Evolutionary conservation across 2,888 invertebrate genomes (phyloP), one percentile per base, ranked within the genome.

Genomic region (Lasioglossum zephyrum): DNA sequence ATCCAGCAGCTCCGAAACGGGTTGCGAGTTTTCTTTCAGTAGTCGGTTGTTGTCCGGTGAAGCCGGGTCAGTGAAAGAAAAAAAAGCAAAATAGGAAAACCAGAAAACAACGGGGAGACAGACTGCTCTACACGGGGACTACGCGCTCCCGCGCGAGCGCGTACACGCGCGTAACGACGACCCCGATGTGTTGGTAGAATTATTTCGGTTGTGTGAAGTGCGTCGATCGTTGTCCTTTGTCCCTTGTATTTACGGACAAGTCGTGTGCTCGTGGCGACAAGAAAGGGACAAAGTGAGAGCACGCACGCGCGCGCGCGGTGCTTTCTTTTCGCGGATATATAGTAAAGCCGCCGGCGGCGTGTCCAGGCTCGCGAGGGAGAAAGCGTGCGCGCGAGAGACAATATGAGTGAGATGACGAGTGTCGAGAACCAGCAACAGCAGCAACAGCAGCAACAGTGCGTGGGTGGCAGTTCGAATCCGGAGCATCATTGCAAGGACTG

Each of bases 401-500:
- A 93, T 92, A 94, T 94, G 94, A 94, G 94, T 94, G 94, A 94
- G 81, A 94, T 93, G 93, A 92, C 93, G 91, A 94, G 93, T 90
- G 93, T 93, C 60, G 94, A 94, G 75, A 96, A 92, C 95, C 96
- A 93, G 95, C 96, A 95, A 94, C 96, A 95, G 95, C 96, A 90
- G 95, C 96, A 95, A 95, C 96, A 95, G 95, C 96, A 90, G 95
- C 96, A 95, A 95, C 96, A 95, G 95, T 96, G 93, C 90, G 92
- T 91, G 39, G 91, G 91, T 57, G 90, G 90, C 26, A 90, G 91
- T 75, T 91, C 93, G 60, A 95, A 94, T 89, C 96, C 96, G 93
- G 96, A 96, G 92, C 96, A 96, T 95, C 97, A 96, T 94, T 98
- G 97, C 95, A 97, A 97, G 95, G 97, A 97, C 95, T 98, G 98